phyloP scores from a whole-genome alignment of 2,888 invertebrate genomes.

The Gerris lacustris region DNA sequence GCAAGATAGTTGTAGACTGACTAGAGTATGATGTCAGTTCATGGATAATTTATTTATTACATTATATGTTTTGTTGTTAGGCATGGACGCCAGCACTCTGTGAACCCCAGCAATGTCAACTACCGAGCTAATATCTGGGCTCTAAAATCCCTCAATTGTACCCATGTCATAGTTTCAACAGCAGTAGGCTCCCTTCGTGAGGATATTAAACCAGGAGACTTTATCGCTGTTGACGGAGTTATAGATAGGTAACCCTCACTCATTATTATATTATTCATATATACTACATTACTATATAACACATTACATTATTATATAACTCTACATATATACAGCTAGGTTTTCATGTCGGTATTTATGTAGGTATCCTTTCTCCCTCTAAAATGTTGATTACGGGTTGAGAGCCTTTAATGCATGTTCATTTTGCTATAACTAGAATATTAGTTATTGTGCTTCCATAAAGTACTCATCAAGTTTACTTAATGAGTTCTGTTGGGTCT shows the following conservation, averaged over 20 bases:
- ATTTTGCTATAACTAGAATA: too few relatives aligned
- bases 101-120: slow-evolving; percentile 80
- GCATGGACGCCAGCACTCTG: slow-evolving; percentile 51
- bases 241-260: slow-evolving; percentile 52
- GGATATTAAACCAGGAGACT: slow-evolving; percentile 71
- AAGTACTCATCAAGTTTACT: too few relatives aligned
- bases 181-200: slow-evolving; percentile 88
- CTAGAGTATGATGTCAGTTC: too few relatives aligned
- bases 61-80: slow-evolving; percentile 34
- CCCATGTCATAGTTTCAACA: slow-evolving; percentile 83
- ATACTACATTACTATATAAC: too few relatives aligned
- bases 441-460: too few relatives aligned
- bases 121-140: slow-evolving; percentile 96
- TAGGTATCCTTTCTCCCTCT: too few relatives aligned
- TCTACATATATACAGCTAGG: not conserved
- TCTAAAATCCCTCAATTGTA: slow-evolving; percentile 70
- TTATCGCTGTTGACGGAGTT: slow-evolving; percentile 77
- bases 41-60: too few relatives aligned
- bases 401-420: too few relatives aligned
- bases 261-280: slow-evolving; percentile 4
- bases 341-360: not conserved
- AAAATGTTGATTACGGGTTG: too few relatives aligned
- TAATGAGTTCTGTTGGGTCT: too few relatives aligned
- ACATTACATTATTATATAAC: too few relatives aligned
- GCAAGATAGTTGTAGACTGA: too few relatives aligned